Evolutionary conservation across 2,113 vertebrate genomes (phyloP).

Genomic region (Dendrocopos noguchii): DNA sequence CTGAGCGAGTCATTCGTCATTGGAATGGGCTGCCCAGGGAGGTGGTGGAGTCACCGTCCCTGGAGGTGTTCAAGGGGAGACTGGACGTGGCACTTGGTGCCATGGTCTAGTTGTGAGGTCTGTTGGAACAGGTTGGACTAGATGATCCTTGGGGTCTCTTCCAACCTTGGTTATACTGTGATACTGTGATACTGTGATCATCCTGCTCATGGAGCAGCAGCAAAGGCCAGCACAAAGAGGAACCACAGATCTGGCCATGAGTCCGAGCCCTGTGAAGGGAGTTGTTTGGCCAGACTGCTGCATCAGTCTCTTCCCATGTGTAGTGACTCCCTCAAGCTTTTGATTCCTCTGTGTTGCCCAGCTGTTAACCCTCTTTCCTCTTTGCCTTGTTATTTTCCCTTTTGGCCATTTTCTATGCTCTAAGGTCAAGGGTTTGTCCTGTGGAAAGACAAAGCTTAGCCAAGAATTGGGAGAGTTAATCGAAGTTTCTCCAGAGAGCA

Average conservation of each 20-base stretch:
- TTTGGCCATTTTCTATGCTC: slow-evolving; percentile 26
- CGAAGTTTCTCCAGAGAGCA: slow-evolving; percentile 49
- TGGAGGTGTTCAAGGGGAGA: no score
- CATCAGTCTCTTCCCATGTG: background rate
- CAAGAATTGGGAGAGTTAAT: slow-evolving; percentile 61
- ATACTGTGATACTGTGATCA: no score
- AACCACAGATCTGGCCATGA: background rate
- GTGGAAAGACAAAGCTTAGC: slow-evolving; percentile 14
- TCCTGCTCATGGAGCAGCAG: background rate
- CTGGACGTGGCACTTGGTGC: no score
- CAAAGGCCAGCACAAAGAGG: background rate
- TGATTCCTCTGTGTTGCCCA: background rate
- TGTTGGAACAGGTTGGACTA: no score
- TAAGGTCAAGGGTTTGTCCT: slow-evolving; percentile 26
- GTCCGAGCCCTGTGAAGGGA: background rate
- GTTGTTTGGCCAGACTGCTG: background rate
- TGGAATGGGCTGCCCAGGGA: no score
- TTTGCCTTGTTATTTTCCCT: slow-evolving; percentile 44
- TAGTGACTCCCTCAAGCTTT: background rate
- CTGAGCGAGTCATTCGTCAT: no score
- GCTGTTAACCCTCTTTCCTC: background rate
- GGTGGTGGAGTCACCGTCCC: no score
- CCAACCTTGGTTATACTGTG: no score
- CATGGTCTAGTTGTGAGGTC: no score
- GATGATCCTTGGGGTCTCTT: no score